Evolutionary conservation across 2,888 invertebrate genomes (phyloP), one percentile per base, ranked within the genome.

Genomic region (Cheilosia variabilis): DNA sequence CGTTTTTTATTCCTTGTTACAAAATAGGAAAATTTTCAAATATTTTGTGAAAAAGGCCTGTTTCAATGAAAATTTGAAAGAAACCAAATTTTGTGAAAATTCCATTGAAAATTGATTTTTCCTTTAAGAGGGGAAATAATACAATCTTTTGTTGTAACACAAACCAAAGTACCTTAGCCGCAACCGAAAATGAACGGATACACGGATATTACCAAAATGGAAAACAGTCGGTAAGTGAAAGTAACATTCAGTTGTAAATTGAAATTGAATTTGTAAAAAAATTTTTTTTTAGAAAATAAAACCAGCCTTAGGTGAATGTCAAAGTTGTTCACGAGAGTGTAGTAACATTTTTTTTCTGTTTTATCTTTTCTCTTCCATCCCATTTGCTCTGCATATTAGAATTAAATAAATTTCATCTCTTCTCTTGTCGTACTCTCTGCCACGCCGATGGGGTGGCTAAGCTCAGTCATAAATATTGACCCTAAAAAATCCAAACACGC

Each of bases 151-250:
- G 19, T 34, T 34, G 37, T 13, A 31, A 50, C 41, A 24, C 10
- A 19, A 15, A 58, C 58, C 60, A 55, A 66, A 72, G 52, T 34
- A 60, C 10, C 62, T 77, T 41, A 37, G 45, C 24, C 45, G 65
- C 37, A 66, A 19, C n/a, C 55, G n/a, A 84, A 75, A 34, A 84
- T 84, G 84, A 84, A 53, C 71, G 84, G 80, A 84, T 84, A 79
- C 80, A 80, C 84, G 69, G 84, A 84, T 76, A 60, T 84, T 68
- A 34, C 76, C 27, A 86, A 86, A 86, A 86, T 86, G 76, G 86
- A 86, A 81, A 86, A 81, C 37, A 86, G 81, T 86, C 81, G 86
- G 86, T 86, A 57, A 86, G 86, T 86, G 86, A 86, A 86, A 80
- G 84, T 86, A 43, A 22, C 17, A 55, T 37, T 27, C 24, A 24